Percentiles rank a stretch among this genome's conserved stretches.
Evolutionary conservation across 2,888 invertebrate species (phyloP).

Genomic region (Cephonodes hylas): DNA sequence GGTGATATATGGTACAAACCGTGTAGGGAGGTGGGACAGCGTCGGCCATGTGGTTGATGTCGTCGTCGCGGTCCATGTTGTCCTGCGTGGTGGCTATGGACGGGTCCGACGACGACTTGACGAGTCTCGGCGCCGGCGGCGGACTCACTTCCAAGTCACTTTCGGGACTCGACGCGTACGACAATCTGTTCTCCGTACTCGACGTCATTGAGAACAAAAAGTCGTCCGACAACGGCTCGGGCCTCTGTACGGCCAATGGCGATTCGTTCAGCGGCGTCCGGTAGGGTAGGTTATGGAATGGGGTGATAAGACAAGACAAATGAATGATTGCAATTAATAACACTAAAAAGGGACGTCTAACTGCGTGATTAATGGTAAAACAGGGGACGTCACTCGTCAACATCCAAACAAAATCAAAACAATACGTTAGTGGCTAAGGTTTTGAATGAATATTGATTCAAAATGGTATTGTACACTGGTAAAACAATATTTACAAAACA

Average conservation of each 20-base stretch:
- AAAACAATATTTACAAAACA: constrained; percentile 52
- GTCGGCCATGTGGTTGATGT: constrained; percentile 79
- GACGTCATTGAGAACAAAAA: constrained; percentile 99
- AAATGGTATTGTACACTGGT: constrained; percentile 67
- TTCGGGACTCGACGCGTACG: constrained; percentile 97
- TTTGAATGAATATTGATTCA: constrained; percentile 18
- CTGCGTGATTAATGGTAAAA: no score
- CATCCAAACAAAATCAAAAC: constrained; percentile 44
- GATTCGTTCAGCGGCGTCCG: no score
- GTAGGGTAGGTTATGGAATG: constrained; percentile 77
- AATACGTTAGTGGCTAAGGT: constrained; percentile 5
- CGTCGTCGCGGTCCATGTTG: constrained; percentile 85
- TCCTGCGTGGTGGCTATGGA: constrained; percentile 96
- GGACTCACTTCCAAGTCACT: constrained; percentile 91
- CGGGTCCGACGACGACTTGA: constrained; percentile 95
- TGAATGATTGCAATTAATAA: constrained; percentile 72
- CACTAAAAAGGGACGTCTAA: no score
- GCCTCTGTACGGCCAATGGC: constrained; percentile 91
- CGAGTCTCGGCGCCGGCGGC: constrained; percentile 89
- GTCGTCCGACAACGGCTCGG: constrained; percentile 98
- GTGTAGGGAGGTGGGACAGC: constrained; percentile 93
- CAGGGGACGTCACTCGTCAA: constrained; percentile 59
- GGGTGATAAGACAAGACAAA: constrained; percentile 80
- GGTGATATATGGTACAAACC: constrained; percentile 73
- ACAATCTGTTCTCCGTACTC: constrained; percentile 87